Evolutionary conservation across 2,797 vertebrate genomes (phyloP).

Genomic region (Poecilia velifera): DNA sequence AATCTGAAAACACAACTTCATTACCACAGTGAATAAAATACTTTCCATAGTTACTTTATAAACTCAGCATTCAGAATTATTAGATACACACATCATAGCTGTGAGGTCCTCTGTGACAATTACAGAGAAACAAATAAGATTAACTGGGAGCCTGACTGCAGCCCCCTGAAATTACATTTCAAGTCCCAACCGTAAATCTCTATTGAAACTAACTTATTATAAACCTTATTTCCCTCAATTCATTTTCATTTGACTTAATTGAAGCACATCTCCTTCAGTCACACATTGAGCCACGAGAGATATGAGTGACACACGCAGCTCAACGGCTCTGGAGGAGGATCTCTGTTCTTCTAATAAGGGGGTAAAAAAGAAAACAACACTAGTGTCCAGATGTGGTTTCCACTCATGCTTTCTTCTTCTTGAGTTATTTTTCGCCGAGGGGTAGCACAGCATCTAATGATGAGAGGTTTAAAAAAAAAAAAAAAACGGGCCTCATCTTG

Average conservation of each 20-base stretch:
- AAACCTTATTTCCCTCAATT: conserved; percentile 16
- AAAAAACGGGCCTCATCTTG: not conserved
- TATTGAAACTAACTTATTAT: conserved; percentile 10
- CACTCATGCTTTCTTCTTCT: not conserved
- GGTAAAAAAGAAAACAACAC: not conserved
- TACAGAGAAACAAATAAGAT: conserved; percentile 10
- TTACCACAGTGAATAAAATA: not conserved
- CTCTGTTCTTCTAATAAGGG: not conserved
- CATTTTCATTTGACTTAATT: conserved; percentile 28
- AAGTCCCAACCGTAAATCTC: conserved; percentile 19
- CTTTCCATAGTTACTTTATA: not conserved
- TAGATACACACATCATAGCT: conserved; percentile 1
- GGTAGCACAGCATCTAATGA: conserved; percentile 8
- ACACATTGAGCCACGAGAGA: conserved; percentile 31
- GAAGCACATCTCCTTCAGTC: conserved; percentile 1
- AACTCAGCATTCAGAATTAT: not conserved
- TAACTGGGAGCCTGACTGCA: not conserved
- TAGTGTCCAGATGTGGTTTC: not conserved
- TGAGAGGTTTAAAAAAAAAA: not conserved
- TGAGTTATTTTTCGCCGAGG: not conserved
- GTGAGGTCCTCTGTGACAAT: not conserved
- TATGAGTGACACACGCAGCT: conserved; percentile 12
- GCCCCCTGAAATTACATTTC: conserved; percentile 12
- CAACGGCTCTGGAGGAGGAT: conserved; percentile 7
- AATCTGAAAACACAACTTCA: not conserved